These are phyloP conservation scores for Otocyon megalotis DNA, from an alignment of 2,113 vertebrate genomes.

Conservation along the genomic window DNA sequence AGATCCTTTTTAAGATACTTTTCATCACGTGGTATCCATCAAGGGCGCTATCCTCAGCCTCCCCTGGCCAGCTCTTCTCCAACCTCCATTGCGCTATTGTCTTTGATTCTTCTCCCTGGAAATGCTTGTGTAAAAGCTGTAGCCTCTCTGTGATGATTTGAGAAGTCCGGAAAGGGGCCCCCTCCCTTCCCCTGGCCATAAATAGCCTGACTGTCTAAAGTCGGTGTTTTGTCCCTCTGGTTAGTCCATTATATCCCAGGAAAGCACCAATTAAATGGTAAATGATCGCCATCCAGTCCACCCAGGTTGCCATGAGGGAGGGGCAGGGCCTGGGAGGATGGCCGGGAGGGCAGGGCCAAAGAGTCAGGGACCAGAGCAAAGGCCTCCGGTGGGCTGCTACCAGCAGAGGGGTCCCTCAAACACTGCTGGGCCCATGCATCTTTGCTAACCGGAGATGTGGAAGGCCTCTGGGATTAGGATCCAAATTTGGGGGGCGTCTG, in stretches of 20 bases:
- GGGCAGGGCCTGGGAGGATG: neutral
- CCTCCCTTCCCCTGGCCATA: slow-evolving; percentile 43
- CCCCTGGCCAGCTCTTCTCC: neutral
- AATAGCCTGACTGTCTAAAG: slow-evolving; percentile 67
- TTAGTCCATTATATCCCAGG: slow-evolving; percentile 59
- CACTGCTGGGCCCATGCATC: neutral
- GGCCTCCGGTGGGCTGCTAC: neutral
- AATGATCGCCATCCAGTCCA: neutral
- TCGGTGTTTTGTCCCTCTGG: slow-evolving; percentile 50
- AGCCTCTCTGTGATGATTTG: slow-evolving; percentile 38
- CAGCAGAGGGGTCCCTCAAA: neutral
- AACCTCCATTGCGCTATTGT: neutral
- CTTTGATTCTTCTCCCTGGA: slow-evolving; percentile 31
- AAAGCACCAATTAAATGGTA: slow-evolving; percentile 58
- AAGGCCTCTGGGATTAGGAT: neutral
- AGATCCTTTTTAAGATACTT: slow-evolving; percentile 2
- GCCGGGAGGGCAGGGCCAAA: neutral
- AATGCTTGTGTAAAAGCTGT: slow-evolving; percentile 25
- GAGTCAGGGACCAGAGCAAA: neutral
- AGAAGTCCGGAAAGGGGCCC: slow-evolving; percentile 57
- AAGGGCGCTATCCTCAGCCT: neutral
- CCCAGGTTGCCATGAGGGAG: neutral
- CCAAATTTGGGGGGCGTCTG: neutral
- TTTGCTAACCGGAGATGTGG: neutral
- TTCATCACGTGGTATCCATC: neutral